A percentile compares a stretch with the other conserved stretches of the same genome.
Conservation (phyloP, 2,797 vertebrate genomes). For the Myotis findleyi region DNA sequence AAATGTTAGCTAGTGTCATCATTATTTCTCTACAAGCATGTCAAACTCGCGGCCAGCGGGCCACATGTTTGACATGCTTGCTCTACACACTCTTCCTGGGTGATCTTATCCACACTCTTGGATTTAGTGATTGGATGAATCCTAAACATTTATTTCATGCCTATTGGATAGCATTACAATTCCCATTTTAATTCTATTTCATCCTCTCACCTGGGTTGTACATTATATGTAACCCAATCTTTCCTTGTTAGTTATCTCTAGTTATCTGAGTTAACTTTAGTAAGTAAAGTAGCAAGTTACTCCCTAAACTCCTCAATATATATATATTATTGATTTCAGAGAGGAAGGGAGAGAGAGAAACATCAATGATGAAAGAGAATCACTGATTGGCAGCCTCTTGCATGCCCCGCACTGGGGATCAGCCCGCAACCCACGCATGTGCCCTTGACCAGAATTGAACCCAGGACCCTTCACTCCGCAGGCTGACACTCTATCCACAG, state of each 20-base stretch:
- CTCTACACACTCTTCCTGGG: background rate
- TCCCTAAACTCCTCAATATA: background rate
- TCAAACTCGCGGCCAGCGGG: too few relatives aligned
- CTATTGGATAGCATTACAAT: background rate
- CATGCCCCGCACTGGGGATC: too few relatives aligned
- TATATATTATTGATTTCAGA: too few relatives aligned
- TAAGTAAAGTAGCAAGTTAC: background rate
- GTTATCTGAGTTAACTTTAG: background rate
- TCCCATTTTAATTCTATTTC: constrained; percentile 15
- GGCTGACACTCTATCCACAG: too few relatives aligned
- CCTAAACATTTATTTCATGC: background rate
- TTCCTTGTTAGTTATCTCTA: constrained; percentile 44
- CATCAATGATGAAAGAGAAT: too few relatives aligned
- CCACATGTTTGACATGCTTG: background rate
- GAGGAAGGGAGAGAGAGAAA: too few relatives aligned
- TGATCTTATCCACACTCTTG: background rate
- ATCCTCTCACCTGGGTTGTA: background rate
- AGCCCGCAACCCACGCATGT: too few relatives aligned
- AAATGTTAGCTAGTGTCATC: background rate
- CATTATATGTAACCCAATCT: background rate
- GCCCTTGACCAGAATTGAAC: too few relatives aligned
- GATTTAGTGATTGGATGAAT: background rate
- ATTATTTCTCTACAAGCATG: background rate
- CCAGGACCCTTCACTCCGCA: too few relatives aligned
- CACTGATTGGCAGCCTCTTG: too few relatives aligned